Percentiles rank a stretch among this genome's conserved stretches.
Conservation (phyloP, 2,888 invertebrate genomes). For the Amphipoea oculea region DNA sequence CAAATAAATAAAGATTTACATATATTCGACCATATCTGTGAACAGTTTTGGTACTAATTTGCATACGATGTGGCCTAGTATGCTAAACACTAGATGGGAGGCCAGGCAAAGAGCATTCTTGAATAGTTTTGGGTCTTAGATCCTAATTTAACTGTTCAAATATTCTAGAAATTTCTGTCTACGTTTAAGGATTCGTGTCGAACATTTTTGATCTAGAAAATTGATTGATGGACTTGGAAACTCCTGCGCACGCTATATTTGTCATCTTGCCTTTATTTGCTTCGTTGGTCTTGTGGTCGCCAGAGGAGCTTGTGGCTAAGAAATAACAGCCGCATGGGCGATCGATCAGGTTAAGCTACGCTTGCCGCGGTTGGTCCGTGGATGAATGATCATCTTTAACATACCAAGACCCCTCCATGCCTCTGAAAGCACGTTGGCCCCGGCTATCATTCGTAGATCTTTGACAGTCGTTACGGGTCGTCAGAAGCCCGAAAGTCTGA, state of each 20-base stretch:
- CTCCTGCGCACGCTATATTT: background rate
- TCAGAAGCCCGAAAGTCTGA: no score
- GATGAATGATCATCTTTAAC: no score
- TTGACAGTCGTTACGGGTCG: no score
- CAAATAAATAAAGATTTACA: slow-evolving; percentile 49
- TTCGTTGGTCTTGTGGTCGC: background rate
- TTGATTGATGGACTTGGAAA: slow-evolving; percentile 6
- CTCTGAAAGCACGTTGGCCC: no score
- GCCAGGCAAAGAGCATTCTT: slow-evolving; percentile 51
- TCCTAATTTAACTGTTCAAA: slow-evolving; percentile 32
- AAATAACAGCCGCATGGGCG: no score
- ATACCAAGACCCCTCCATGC: no score
- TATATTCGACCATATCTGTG: slow-evolving; percentile 27
- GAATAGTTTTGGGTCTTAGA: slow-evolving; percentile 37
- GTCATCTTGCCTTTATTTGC: background rate
- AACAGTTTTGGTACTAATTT: slow-evolving; percentile 42
- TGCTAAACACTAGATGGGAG: slow-evolving; percentile 49
- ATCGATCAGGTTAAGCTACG: no score
- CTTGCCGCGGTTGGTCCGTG: no score
- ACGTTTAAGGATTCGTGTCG: background rate
- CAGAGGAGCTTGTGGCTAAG: no score
- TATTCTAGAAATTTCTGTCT: slow-evolving; percentile 41
- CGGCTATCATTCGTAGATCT: no score
- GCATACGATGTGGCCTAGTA: slow-evolving; percentile 56
- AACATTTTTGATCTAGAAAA: slow-evolving; percentile 11